Evolutionary conservation across 2,888 invertebrate species (phyloP), one percentile per base, ranked within the genome.

Genomic region (Lutraria lutraria): DNA sequence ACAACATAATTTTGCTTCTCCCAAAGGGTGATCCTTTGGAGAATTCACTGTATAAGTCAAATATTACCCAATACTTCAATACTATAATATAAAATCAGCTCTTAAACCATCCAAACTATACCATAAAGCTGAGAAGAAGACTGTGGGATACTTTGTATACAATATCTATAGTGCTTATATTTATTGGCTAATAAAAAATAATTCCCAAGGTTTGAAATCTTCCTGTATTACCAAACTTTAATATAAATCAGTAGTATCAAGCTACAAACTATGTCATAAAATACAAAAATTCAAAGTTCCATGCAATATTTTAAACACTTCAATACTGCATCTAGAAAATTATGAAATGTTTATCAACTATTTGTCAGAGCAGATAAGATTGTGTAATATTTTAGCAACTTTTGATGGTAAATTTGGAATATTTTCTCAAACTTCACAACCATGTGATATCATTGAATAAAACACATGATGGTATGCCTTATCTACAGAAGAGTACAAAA

Each of bases 261-360:
- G 31, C 76, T 76, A 76, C 34, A 8, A 19, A 76, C 31, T 31
- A 34, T 25, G 31, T 76, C 76, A 76, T 76, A 76, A 76, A 76
- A n/a, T 31, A 76, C 76, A 76, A 25, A 76, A 76, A 76, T 12
- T 68, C 63, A 68, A n/a, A 76, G 19, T 76, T n/a, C 16, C 19
- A 76, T 31, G 31, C 34, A 6, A 6, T 76, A 31, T 13, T 76
- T 34, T 16, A 34, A 34, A 31, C 19, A 34, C 76, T 34, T 31
- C 31, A 76, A 31, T 16, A 2, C 34, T 16, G 19, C 76, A 76
- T 76, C 76, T 76, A 34, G 4, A 76, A 34, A 34, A 76, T 34
- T 63, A 31, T 31, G 29, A 76, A 34, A 10, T 16, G 19, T 76
- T 76, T n/a, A 31, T 76, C 31, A 34, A 34, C 34, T 31, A 19